phyloP scores from a whole-genome alignment of 2,797 vertebrate genomes.

The Sebastes steindachneri region DNA sequence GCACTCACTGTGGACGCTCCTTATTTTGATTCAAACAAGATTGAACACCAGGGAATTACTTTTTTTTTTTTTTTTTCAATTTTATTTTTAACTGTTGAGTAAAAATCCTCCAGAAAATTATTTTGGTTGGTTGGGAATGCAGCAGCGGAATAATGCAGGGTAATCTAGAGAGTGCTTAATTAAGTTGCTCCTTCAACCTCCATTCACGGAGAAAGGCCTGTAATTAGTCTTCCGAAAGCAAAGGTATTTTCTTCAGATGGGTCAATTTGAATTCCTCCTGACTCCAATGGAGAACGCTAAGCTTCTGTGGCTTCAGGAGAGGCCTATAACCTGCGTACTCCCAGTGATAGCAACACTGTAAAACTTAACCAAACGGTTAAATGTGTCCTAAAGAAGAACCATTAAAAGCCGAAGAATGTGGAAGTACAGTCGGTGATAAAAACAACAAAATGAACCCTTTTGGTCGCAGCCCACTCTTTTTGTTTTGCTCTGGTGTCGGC shows the following conservation, averaged over 20 bases:
- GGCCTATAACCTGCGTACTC: constrained; percentile 69
- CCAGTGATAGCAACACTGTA: constrained; percentile 60
- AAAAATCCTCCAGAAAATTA: constrained; percentile 58
- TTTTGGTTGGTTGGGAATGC: constrained; percentile 35
- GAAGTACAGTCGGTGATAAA: constrained; percentile 51
- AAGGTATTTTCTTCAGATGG: constrained; percentile 71
- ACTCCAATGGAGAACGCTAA: constrained; percentile 43
- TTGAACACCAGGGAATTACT: constrained; percentile 54
- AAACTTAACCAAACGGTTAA: constrained; percentile 70
- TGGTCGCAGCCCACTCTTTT: constrained; percentile 20
- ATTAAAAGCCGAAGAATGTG: constrained; percentile 71
- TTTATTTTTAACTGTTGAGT: constrained; percentile 47
- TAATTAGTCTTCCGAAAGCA: constrained; percentile 76
- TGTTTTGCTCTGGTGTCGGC: constrained; percentile 53
- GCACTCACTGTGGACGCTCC: constrained; percentile 49
- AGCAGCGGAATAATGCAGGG: constrained; percentile 45
- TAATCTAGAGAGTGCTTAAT: constrained; percentile 69
- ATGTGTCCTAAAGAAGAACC: constrained; percentile 54
- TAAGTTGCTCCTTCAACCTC: constrained; percentile 71
- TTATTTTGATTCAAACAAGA: constrained; percentile 70
- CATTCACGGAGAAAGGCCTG: constrained; percentile 69
- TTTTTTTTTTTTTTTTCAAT: constrained; percentile 20
- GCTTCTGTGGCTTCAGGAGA: constrained; percentile 60
- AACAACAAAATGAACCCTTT: constrained; percentile 55
- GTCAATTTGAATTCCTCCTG: constrained; percentile 70